Base-by-base conservation (phyloP, 2,113 vertebrate genomes). In the Apeltes quadracus region DNA sequence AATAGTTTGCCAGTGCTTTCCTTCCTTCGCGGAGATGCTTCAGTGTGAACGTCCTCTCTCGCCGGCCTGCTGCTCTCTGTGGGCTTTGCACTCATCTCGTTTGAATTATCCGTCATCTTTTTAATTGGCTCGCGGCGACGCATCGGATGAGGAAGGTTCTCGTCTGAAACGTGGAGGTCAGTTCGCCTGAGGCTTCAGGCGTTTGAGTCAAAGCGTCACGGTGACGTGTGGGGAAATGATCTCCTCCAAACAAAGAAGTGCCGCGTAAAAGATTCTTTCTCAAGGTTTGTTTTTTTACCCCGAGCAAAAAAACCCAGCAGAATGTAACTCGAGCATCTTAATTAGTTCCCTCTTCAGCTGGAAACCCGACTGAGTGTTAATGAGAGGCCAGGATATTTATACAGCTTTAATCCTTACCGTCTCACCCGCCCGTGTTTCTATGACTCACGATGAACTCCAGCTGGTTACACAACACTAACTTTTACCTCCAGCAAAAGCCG, bases 381-480 rank as follows among this genome's bases (percentile, higher is more conserved):
- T 22, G 46, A 69, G 20, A 36, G 29, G 29, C 39, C 25, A 41
- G 13, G 65, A 38, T 51, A 71, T 78, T 57, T 58, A 41, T 46
- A 32, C 63, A 48, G 58, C 66, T 66, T 53, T 10, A 13, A 23
- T 57, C 55, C 65, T 44, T n/a, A 48, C 68, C 59, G 75, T 65
- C 56, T 67, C 22, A 27, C 36, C 61, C 41, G 22, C 63, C 64
- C 48, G 27, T 43, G 66, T 44, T 68, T 41, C 10, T 38, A 4
- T 81, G 72, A 75, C 29, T 81, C 77, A 50, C 69, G 77, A 79
- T 77, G 72, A 83, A 59, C 67, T 79, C 44, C 34, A 36, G 14
- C 36, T 53, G 76, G 61, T 69, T 61, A n/a, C 62, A 75, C 54
- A 16, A 20, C 43, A 20, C 1, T 18, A 7, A 46, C 18, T 46